Conservation (phyloP, 1,140 invertebrate species). For the Sminthurinus signatus region DNA sequence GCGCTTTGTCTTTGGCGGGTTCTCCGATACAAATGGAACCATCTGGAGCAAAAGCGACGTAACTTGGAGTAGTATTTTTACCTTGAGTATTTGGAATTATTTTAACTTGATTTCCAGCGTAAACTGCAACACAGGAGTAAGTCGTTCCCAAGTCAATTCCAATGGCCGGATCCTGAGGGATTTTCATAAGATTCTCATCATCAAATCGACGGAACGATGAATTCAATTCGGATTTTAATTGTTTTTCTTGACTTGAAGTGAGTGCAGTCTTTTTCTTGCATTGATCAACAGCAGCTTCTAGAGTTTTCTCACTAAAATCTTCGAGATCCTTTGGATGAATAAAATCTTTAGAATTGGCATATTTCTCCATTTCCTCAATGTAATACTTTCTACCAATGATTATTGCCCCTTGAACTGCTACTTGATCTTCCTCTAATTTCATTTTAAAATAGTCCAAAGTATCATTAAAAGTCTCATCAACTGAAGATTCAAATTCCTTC, state of each 20-base stretch:
- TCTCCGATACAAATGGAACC: slow-evolving; percentile 26
- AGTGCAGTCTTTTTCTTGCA: too few relatives aligned
- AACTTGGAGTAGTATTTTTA: slow-evolving; percentile 1
- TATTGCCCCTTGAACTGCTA: neutral
- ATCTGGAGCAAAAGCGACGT: neutral
- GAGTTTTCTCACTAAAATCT: too few relatives aligned
- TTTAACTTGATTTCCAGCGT: slow-evolving; percentile 4
- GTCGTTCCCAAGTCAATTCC: slow-evolving; percentile 34
- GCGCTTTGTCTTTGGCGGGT: slow-evolving; percentile 11
- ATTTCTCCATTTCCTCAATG: slow-evolving; percentile 13
- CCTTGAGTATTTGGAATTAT: neutral
- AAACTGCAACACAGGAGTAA: slow-evolving; percentile 22
- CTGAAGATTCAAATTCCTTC: too few relatives aligned
- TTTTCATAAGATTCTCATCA: too few relatives aligned
- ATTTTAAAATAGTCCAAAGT: slow-evolving; percentile 10
- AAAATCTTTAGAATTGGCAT: neutral
- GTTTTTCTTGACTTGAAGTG: too few relatives aligned
- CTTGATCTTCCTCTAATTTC: neutral
- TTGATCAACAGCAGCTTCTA: too few relatives aligned
- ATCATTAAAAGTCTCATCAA: neutral
- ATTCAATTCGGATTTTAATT: too few relatives aligned
- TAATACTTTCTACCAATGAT: neutral
- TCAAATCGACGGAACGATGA: too few relatives aligned
- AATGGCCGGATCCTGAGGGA: slow-evolving; percentile 16
- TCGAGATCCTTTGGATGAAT: slow-evolving; percentile 10